Evolutionary conservation across 64 coral and sea anemone species (phyloP), one percentile per base, ranked within the genome.

Genomic region (Actinia tenebrosa): DNA sequence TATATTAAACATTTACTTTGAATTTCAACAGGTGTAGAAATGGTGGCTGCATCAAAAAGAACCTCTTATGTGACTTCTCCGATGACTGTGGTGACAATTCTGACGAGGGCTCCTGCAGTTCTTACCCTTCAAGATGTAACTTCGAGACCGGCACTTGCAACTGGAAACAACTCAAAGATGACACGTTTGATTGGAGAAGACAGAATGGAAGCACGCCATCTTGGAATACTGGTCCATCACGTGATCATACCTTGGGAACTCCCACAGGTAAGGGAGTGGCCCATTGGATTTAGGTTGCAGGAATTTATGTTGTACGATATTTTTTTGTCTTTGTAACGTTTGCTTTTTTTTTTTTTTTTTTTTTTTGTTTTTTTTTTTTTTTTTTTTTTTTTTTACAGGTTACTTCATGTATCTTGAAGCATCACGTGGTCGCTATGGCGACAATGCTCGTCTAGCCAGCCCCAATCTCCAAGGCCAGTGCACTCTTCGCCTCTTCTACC

Each of bases 1-100:
- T 61, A 4, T 61, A 61, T 18, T 61, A 15, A 19, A 16, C 4
- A 23, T 66, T 66, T 23, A 4, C 63, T 66, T 66, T 20, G 5
- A n/a, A 66, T 56, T 62, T 22, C 46, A 37, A 27, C 61, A 97
- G 94, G 88, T 96, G 94, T 84, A 16, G 20, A 9, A 93, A 96
- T 77, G 88, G 88, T 77, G 46, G 25, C 10, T 96, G 94, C 71
- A 60, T 96, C 15, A 46, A 54, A 18, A 89, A 91, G 62, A 85
- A 1, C n/a, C 52, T 58, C 11, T 30, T 62, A 19, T 99, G 97
- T 71, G 97, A 99, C 84, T 99, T 93, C 42, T 85, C 53, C 10
- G 93, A 99, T 53, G 97, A 99, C 46, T 99, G 97, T 80, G 97
- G 93, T 1, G 93, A 99, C 75, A 89, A 84, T 19, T 91, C 93